These are phyloP conservation scores for Corapipo altera DNA, from an alignment of 2,113 vertebrate species.

Conservation along the genomic window DNA sequence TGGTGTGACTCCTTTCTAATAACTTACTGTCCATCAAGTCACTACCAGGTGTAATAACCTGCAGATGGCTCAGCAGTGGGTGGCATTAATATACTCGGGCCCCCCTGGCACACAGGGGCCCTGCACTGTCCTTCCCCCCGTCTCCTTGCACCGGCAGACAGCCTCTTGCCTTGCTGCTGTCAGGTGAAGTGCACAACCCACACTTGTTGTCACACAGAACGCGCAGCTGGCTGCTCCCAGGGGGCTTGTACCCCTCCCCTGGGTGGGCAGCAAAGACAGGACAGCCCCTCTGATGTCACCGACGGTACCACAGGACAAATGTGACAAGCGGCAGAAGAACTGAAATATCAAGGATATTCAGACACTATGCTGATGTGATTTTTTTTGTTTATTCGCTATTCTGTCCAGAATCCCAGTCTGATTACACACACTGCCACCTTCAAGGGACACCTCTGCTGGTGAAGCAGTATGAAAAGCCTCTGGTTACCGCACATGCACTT, in stretches of 20 bases:
- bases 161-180: not conserved
- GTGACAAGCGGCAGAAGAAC: not conserved
- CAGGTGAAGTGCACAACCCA: not conserved
- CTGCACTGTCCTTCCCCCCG: not conserved
- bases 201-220: not conserved
- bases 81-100: constrained; percentile 4
- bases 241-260: not conserved
- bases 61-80: constrained; percentile 53
- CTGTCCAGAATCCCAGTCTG: not conserved
- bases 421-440: not conserved
- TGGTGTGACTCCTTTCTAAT: constrained; percentile 39
- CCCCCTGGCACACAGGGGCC: not conserved
- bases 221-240: not conserved
- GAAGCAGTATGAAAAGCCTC: not conserved
- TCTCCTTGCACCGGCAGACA: not conserved
- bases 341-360: not conserved
- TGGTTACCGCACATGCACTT: not conserved
- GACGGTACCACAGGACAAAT: not conserved
- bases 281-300: fast-evolving
- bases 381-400: not conserved
- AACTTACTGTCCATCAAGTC: not conserved
- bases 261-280: not conserved
- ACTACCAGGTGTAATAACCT: not conserved
- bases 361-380: not conserved
- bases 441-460: not conserved